These are phyloP conservation scores for Microtus oregoni DNA, from an alignment of 2,113 vertebrate genomes.

Conservation along the genomic window DNA sequence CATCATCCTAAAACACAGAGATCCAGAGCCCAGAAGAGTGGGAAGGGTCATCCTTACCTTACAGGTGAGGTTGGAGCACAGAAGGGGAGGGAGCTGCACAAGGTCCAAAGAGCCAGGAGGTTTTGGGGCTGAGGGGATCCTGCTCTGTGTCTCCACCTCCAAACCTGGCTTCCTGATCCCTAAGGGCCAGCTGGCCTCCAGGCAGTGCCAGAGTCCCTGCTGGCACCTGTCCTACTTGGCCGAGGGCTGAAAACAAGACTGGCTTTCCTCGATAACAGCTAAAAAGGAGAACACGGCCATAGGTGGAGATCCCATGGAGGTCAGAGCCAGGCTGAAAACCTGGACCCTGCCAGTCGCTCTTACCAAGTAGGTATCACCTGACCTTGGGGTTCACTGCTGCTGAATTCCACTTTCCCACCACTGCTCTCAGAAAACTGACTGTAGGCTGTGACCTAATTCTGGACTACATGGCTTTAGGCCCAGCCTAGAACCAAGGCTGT, in stretches of 20 bases:
- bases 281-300: rapidly evolving
- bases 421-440: conserved; percentile 53
- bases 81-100: background rate
- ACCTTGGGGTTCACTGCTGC: background rate
- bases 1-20: background rate
- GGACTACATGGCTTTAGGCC: conserved; percentile 63
- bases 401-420: background rate
- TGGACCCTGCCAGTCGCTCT: background rate
- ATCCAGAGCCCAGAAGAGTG: background rate
- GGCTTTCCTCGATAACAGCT: conserved; percentile 7
- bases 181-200: background rate
- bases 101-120: background rate
- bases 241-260: background rate
- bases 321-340: background rate
- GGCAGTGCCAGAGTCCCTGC: background rate
- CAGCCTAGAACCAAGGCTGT: conserved; percentile 63
- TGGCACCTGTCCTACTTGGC: background rate
- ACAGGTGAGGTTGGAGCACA: background rate
- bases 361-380: rapidly evolving
- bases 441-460: conserved; percentile 67
- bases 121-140: too few relatives aligned
- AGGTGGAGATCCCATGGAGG: background rate
- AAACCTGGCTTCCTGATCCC: background rate
- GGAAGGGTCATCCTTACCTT: too few relatives aligned
- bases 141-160: too few relatives aligned